Conservation (phyloP, 2,888 invertebrate genomes). For the Amphimallon solstitiale region DNA sequence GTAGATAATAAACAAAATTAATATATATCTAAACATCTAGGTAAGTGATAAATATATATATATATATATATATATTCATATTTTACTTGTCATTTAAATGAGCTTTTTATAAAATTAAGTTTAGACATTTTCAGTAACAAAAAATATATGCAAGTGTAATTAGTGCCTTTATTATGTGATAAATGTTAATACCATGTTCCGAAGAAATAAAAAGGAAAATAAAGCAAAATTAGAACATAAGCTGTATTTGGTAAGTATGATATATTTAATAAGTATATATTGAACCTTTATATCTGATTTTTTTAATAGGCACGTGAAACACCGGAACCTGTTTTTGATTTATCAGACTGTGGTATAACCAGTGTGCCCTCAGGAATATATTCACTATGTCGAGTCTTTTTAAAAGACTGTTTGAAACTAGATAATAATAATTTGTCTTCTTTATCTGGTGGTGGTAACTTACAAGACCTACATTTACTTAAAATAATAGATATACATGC, state of each 20-base stretch:
- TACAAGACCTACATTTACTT: constrained; percentile 75
- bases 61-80: too few species aligned
- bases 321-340: constrained; percentile 83
- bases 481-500: constrained; percentile 73
- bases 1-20: too few species aligned
- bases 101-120: too few species aligned
- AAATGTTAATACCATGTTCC: constrained; percentile 54
- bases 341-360: constrained; percentile 80
- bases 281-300: not conserved
- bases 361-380: constrained; percentile 81
- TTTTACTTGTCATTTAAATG: too few species aligned
- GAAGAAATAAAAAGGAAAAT: constrained; percentile 62
- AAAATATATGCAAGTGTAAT: constrained; percentile 16
- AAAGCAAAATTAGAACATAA: constrained; percentile 71
- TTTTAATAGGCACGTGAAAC: constrained; percentile 74
- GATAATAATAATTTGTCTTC: constrained; percentile 76
- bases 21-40: too few species aligned
- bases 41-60: too few species aligned
- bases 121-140: not conserved
- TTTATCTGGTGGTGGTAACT: constrained; percentile 76
- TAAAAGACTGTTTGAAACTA: constrained; percentile 76
- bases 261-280: constrained; percentile 31
- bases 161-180: constrained; percentile 42
- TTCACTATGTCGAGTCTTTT: constrained; percentile 82
- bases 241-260: constrained; percentile 67